Conservation (phyloP, 2,113 vertebrate species). For the Catharus bicknelli region DNA sequence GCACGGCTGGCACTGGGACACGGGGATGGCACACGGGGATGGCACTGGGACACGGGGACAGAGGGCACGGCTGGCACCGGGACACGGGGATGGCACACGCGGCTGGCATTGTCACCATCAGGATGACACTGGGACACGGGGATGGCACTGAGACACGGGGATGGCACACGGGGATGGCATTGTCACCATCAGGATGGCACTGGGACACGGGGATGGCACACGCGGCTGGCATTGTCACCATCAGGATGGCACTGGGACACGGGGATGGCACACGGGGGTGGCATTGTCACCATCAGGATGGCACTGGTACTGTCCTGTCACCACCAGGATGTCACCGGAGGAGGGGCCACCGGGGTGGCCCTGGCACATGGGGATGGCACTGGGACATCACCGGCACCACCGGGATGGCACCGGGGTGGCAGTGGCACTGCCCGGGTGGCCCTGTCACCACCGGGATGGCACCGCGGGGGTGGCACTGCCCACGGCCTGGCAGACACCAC, state of each 20-base stretch:
- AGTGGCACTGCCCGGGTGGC: neutral
- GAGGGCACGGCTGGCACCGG: neutral
- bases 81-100: neutral
- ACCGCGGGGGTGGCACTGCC: neutral
- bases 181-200: neutral
- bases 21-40: neutral
- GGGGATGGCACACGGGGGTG: neutral
- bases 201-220: neutral
- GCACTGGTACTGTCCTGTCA: neutral
- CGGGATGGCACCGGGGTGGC: neutral
- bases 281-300: neutral
- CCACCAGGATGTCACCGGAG: no score
- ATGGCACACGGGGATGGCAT: neutral
- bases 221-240: no score
- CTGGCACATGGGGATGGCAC: neutral
- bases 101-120: no score
- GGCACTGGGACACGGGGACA: neutral
- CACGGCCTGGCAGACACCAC: neutral
- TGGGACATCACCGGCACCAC: no score
- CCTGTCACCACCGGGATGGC: neutral
- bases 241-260: no score
- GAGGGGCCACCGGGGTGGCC: no score
- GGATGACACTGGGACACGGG: no score
- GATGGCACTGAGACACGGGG: no score
- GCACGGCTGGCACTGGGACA: neutral